Conservation (phyloP, 2,888 invertebrate genomes). For the Ormyrus nitidulus region DNA sequence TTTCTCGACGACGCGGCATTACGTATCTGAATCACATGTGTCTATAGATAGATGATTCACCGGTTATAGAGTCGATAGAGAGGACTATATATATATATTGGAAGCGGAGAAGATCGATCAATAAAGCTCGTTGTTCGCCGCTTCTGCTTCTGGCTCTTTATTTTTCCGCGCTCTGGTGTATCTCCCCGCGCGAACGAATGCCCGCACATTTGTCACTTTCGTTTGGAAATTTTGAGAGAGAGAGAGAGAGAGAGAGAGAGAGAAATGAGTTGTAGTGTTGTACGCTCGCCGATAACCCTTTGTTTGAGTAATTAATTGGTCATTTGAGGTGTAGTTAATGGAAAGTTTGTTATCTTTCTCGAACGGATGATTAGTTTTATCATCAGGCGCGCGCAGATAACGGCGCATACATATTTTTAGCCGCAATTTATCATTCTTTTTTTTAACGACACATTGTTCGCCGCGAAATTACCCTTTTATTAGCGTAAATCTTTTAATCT, state of each 20-base stretch:
- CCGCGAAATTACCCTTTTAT: too few species aligned
- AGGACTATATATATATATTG: neutral
- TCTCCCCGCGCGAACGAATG: neutral
- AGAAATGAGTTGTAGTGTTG: neutral
- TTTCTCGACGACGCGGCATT: too few species aligned
- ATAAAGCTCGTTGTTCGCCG: slow-evolving; percentile 39
- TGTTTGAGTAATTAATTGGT: too few species aligned
- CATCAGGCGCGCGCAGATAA: neutral
- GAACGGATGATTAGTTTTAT: neutral
- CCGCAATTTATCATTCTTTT: too few species aligned
- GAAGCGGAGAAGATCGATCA: slow-evolving; percentile 24
- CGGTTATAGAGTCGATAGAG: slow-evolving; percentile 28
- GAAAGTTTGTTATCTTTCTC: too few species aligned
- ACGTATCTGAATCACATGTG: neutral
- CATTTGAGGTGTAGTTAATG: too few species aligned
- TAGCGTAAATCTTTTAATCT: too few species aligned
- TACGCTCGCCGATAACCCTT: too few species aligned
- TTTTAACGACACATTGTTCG: too few species aligned
- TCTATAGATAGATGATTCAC: slow-evolving; percentile 47
- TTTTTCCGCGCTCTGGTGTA: neutral
- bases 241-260: neutral
- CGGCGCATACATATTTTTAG: too few species aligned
- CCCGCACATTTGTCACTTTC: slow-evolving; percentile 21
- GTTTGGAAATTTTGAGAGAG: slow-evolving; percentile 4
- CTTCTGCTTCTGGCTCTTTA: neutral